phyloP scores from a whole-genome alignment of 2,797 vertebrate species.

The Thamnophis elegans region DNA sequence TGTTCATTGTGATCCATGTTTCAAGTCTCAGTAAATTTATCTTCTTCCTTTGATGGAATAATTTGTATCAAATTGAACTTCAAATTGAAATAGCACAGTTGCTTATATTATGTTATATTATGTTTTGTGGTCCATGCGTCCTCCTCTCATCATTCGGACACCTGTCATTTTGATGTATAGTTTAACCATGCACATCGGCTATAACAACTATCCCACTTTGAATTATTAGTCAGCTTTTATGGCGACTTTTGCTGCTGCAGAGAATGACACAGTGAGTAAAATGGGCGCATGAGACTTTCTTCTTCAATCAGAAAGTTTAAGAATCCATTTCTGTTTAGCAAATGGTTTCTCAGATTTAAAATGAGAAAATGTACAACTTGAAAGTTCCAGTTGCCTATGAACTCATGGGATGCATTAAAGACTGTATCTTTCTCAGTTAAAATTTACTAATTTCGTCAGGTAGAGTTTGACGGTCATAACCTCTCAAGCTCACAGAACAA shows the following conservation, averaged over 20 bases:
- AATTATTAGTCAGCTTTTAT: neutral
- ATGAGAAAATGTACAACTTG: neutral
- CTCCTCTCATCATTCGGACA: neutral
- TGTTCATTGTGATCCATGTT: neutral
- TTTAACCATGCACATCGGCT: slow-evolving; percentile 33
- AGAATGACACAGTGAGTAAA: neutral
- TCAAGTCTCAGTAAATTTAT: neutral
- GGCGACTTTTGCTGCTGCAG: neutral
- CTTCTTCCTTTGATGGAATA: neutral
- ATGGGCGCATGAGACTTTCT: neutral
- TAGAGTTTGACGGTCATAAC: neutral
- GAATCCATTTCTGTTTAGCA: neutral
- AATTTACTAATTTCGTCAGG: neutral
- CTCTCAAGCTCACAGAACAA: neutral
- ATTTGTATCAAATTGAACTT: neutral
- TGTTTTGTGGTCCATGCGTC: neutral
- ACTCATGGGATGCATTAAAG: neutral
- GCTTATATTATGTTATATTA: neutral
- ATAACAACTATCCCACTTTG: slow-evolving; percentile 3
- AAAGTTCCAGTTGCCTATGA: neutral
- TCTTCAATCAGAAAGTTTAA: neutral
- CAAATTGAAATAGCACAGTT: slow-evolving; percentile 2
- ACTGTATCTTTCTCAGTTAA: neutral
- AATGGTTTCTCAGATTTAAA: neutral
- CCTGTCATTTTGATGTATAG: neutral